Evolutionary conservation across 2,113 vertebrate species (phyloP), one percentile per base, ranked within the genome.

Genomic region (Oreotrochilus melanogaster): DNA sequence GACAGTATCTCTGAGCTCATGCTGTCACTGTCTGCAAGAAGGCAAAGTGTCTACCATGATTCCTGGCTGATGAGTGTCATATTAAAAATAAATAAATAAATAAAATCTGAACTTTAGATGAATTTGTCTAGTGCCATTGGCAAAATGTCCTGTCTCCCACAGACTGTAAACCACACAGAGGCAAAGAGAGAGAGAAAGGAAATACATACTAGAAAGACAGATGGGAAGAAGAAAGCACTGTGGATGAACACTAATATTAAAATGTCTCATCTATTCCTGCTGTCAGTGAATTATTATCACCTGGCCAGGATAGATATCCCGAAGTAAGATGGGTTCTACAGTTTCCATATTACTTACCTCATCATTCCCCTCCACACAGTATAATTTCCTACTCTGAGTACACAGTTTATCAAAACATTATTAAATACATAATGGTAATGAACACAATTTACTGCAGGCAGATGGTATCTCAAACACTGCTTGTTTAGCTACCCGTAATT

Each of bases 181-280:
- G 45, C 69, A 60, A 57, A 42, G 75, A 51, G 25, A 60, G 16
- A 45, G 56, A 54, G 78, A 58, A 67, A 86, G 78, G 72, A 84
- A 83, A 72, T 48, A 53, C 25, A 80, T 73, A 60, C 35, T 66
- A 43, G 54, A 74, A 94, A 96, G 69, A 81, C 89, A 95, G 88
- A 95, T 94, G 92, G 81, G 60, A 92, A 88, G 64, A 94, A 88
- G 75, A 96, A 94, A 93, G 82, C 88, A 78, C 39, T 93, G 79
- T 80, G 78, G 82, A 90, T 81, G 89, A 89, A 88, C 67, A 56
- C 43, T 17, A 62, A 35, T 88, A 86, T 37, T 75, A 78, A 95
- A 94, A 93, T 78, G 84, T 35, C 2, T 91, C 92, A 94, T 89
- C 53, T 61, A 61, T 47, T 69, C 50, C 48, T 88, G 87, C 23